These are phyloP conservation scores for Alosa sapidissima DNA, from an alignment of 2,797 vertebrate species.

Conservation along the genomic window DNA sequence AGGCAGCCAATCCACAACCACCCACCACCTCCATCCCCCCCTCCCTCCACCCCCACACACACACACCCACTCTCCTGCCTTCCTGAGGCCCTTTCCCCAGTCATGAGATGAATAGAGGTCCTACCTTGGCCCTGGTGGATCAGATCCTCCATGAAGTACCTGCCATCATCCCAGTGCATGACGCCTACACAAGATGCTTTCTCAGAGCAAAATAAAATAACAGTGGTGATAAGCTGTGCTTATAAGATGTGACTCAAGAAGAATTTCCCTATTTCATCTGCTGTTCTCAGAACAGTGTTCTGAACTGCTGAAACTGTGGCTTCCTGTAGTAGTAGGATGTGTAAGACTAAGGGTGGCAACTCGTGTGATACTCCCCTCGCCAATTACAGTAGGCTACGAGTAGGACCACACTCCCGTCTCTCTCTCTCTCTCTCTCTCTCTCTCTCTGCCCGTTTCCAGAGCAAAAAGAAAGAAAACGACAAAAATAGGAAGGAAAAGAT, in stretches of 20 bases:
- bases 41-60: not conserved
- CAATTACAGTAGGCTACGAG: conserved; percentile 50
- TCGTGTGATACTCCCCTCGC: conserved; percentile 52
- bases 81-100: not conserved
- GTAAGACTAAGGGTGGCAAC: conserved; percentile 65
- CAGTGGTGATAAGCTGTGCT: not conserved
- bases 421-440: conserved; percentile 9
- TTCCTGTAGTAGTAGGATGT: conserved; percentile 28
- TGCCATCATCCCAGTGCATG: conserved; percentile 49
- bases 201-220: not conserved
- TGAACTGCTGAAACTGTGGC: not conserved
- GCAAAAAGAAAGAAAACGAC: conserved; percentile 39
- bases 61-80: not conserved
- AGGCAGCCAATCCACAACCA: not conserved
- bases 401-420: conserved; percentile 28
- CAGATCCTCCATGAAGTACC: conserved; percentile 75
- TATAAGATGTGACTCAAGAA: not conserved
- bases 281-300: not conserved
- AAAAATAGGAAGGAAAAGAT: conserved; percentile 61
- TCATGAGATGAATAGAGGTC: conserved; percentile 26
- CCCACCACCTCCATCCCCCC: not conserved
- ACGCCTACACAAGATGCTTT: not conserved
- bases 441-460: conserved; percentile 50
- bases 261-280: not conserved
- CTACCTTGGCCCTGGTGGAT: conserved; percentile 79